Conservation (phyloP, 2,888 invertebrate genomes). For the Acronicta alni region DNA sequence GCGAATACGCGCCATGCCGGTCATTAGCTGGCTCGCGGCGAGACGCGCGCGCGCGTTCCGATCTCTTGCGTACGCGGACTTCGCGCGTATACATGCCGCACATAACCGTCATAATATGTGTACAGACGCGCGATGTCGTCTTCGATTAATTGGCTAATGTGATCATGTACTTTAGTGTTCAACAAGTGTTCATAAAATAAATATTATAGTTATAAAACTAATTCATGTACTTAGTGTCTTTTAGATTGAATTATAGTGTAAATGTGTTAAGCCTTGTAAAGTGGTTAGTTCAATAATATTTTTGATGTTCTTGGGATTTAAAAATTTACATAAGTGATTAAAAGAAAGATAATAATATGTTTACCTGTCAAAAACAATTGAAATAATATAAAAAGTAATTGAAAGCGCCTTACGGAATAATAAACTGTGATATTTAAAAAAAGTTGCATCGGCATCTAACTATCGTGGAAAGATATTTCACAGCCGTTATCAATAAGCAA, state of each 20-base stretch:
- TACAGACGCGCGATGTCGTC: slow-evolving; percentile 54
- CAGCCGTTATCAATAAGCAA: slow-evolving; percentile 59
- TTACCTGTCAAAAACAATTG: too few relatives aligned
- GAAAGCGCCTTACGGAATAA: too few relatives aligned
- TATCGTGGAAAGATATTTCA: slow-evolving; percentile 29
- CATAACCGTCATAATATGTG: slow-evolving; percentile 37
- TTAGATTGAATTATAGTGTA: slow-evolving; percentile 18
- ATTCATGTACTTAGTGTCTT: slow-evolving; percentile 22
- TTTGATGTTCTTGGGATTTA: slow-evolving; percentile 42
- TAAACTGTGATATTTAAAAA: neutral
- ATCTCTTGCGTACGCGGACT: slow-evolving; percentile 70
- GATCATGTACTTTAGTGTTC: slow-evolving; percentile 66
- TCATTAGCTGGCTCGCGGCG: slow-evolving; percentile 85
- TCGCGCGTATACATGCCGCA: slow-evolving; percentile 47
- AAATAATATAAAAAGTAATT: too few relatives aligned
- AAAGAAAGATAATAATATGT: neutral
- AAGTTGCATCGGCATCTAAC: neutral
- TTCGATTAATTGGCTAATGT: slow-evolving; percentile 65
- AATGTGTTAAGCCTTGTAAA: slow-evolving; percentile 18
- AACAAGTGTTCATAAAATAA: slow-evolving; percentile 56
- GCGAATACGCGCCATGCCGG: slow-evolving; percentile 86
- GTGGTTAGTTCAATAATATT: slow-evolving; percentile 24
- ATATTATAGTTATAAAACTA: slow-evolving; percentile 28
- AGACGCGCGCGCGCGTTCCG: slow-evolving; percentile 81
- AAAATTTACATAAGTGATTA: slow-evolving; percentile 7